Percentiles rank a stretch among this genome's conserved stretches.
These are phyloP conservation scores for Uromys caudimaculatus DNA, from an alignment of 2,797 vertebrate genomes.

Conservation along the genomic window DNA sequence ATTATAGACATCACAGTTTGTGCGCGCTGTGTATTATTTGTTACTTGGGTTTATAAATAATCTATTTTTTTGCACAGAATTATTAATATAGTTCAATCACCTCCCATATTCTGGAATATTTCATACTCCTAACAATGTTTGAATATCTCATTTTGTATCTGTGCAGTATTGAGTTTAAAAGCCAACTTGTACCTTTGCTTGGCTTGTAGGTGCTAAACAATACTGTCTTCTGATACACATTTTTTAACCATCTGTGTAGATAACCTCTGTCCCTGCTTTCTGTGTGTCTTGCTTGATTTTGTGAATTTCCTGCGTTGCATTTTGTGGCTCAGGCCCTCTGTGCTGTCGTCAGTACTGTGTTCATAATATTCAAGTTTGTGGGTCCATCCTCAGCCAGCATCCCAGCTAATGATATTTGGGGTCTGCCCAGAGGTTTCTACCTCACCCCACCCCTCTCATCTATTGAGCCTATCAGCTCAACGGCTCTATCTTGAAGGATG, in stretches of 20 bases:
- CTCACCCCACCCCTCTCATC: not conserved
- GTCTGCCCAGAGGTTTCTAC: conserved; percentile 22
- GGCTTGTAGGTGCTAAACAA: not conserved
- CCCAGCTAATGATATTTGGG: not conserved
- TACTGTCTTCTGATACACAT: not conserved
- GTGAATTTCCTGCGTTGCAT: not conserved
- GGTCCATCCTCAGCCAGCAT: not conserved
- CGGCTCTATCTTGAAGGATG: not conserved
- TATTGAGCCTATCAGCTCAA: not conserved
- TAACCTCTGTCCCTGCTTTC: not conserved
- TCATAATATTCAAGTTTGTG: not conserved
- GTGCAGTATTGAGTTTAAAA: conserved; percentile 6
- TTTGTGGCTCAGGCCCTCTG: not conserved
- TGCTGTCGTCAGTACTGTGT: not conserved
- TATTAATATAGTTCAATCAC: not conserved
- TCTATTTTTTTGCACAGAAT: not conserved
- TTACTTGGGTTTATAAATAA: not conserved
- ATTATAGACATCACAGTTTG: not conserved
- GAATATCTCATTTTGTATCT: conserved; percentile 21
- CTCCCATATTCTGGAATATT: conserved; percentile 23
- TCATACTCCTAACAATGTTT: conserved; percentile 17
- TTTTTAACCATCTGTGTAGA: not conserved
- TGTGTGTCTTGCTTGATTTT: not conserved
- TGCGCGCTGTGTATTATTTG: not conserved
- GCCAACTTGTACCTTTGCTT: conserved; percentile 20